Conservation (phyloP, 1,140 invertebrate species). For the Macrobrachium rosenbergii region DNA sequence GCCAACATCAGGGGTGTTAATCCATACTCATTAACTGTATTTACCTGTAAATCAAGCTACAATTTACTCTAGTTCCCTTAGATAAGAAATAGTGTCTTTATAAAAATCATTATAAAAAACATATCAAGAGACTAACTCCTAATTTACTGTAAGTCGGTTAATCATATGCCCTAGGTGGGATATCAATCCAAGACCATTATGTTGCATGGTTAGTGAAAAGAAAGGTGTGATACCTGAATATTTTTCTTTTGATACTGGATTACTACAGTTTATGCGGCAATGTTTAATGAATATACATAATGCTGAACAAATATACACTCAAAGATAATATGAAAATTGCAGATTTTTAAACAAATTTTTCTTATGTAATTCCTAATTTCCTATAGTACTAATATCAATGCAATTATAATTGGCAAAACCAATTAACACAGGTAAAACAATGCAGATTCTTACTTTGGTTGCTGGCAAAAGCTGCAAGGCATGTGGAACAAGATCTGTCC, state of each 20-base stretch:
- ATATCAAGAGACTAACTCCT: no score
- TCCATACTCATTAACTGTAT: conserved; percentile 84
- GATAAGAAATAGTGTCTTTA: no score
- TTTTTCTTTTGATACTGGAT: not conserved
- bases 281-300: not conserved
- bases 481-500: conserved; percentile 83
- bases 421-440: not conserved
- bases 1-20: conserved; percentile 87
- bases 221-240: not conserved
- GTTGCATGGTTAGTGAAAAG: not conserved
- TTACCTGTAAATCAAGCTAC: conserved; percentile 69
- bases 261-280: not conserved
- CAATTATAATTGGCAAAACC: not conserved
- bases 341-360: no score
- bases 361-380: no score
- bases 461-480: conserved; percentile 82
- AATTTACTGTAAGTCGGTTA: no score
- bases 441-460: conserved; percentile 73
- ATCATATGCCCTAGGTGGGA: no score
- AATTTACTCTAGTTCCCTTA: no score
- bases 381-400: not conserved
- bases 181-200: no score
- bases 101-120: no score
- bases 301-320: not conserved
- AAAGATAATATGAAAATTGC: no score